These are phyloP conservation scores for Pogonomyrmex barbatus DNA, from an alignment of 1,140 invertebrate species.

Conservation along the genomic window DNA sequence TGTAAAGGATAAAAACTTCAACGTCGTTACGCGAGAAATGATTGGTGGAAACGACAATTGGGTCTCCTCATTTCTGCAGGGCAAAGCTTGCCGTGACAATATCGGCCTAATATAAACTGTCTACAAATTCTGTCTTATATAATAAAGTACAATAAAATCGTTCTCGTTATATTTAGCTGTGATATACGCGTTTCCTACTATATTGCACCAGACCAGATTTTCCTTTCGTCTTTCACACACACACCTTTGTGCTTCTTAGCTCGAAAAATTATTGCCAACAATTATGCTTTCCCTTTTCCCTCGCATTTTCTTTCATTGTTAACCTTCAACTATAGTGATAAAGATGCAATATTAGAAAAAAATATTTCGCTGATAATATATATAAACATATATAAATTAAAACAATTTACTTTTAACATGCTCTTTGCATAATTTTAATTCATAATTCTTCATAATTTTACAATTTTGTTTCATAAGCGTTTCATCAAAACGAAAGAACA, in stretches of 20 bases:
- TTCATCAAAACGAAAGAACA: background rate
- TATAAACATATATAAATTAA: background rate
- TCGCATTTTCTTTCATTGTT: background rate
- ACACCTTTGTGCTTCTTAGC: background rate
- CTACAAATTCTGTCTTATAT: constrained; percentile 71
- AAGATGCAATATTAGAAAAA: background rate
- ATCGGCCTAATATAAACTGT: constrained; percentile 71
- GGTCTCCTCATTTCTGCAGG: background rate
- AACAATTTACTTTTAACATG: background rate
- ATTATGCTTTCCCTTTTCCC: constrained; percentile 16
- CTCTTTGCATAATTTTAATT: background rate
- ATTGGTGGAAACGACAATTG: constrained; percentile 51
- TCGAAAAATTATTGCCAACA: constrained; percentile 71
- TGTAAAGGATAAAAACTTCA: constrained; percentile 23
- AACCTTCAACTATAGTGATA: constrained; percentile 3
- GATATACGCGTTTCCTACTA: constrained; percentile 49
- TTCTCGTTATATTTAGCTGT: constrained; percentile 45
- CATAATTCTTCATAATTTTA: background rate
- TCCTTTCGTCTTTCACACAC: constrained; percentile 3
- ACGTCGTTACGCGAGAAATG: constrained; percentile 64
- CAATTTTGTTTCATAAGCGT: background rate
- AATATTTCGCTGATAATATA: background rate
- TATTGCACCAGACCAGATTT: constrained; percentile 51
- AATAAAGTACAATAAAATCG: constrained; percentile 72
- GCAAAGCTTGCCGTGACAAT: constrained; percentile 60